These are phyloP conservation scores for Thereva unica DNA, from an alignment of 2,888 invertebrate species.

Conservation along the genomic window DNA sequence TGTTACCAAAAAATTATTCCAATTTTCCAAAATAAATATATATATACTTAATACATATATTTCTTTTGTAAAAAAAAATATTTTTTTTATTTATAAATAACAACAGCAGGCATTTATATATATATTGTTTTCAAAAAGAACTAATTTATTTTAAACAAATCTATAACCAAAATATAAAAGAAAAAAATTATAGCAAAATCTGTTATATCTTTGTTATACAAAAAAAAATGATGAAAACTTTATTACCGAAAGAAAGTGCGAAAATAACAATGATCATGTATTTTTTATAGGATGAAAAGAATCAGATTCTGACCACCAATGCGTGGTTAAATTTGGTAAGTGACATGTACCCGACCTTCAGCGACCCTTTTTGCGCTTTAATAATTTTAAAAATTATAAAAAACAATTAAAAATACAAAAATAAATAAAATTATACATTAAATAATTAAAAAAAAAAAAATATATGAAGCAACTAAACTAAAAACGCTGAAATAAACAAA, in stretches of 20 bases:
- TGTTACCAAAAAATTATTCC: background rate
- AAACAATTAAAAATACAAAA: constrained; percentile 17
- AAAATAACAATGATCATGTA: constrained; percentile 25
- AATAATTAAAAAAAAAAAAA: constrained; percentile 4
- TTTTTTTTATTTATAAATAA: too few relatives aligned
- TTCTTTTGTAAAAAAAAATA: too few relatives aligned
- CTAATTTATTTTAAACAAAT: background rate
- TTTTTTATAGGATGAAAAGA: constrained; percentile 96
- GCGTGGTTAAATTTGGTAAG: constrained; percentile 98
- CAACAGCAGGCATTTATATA: too few relatives aligned
- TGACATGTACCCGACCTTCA: constrained; percentile 61
- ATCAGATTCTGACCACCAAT: constrained; percentile 97
- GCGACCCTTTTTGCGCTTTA: constrained; percentile 38
- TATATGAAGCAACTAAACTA: background rate
- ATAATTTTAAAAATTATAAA: constrained; percentile 11
- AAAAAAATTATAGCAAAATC: constrained; percentile 32
- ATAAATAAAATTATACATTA: constrained; percentile 1
- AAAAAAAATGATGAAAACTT: constrained; percentile 35
- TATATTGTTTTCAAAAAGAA: background rate
- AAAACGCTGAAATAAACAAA: background rate
- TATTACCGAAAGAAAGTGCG: constrained; percentile 33
- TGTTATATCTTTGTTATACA: constrained; percentile 31
- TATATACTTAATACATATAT: background rate
- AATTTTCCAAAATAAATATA: constrained; percentile 1
- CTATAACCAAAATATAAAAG: constrained; percentile 5